Conservation (phyloP, 2,113 vertebrate species). For the Cairina moschata region DNA sequence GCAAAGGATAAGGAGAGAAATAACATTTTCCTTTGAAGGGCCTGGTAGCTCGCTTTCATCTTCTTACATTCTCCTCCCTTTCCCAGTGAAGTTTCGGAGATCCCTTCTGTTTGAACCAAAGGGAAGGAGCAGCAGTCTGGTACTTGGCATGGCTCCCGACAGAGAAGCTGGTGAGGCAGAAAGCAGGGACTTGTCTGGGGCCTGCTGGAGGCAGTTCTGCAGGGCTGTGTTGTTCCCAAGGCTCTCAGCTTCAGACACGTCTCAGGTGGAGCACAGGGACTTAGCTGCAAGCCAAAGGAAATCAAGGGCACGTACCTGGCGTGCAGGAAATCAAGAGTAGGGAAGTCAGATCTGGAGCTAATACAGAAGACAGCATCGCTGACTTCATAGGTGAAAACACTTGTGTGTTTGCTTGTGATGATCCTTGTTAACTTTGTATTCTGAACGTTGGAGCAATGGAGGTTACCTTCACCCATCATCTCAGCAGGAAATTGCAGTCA, state of each 20-base stretch:
- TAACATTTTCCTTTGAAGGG: not conserved
- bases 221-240: not conserved
- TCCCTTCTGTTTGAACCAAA: not conserved
- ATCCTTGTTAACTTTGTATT: not conserved
- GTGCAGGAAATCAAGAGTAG: not conserved
- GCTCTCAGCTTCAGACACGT: not conserved
- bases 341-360: not conserved
- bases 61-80: not conserved
- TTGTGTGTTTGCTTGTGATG: not conserved
- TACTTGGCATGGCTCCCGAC: not conserved
- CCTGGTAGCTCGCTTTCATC: not conserved
- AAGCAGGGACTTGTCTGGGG: not conserved
- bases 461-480: not conserved
- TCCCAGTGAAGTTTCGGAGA: not conserved
- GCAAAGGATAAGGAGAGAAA: not conserved
- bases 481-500: not conserved
- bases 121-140: not conserved
- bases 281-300: not conserved
- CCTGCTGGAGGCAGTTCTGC: not conserved
- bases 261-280: not conserved
- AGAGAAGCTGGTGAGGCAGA: not conserved
- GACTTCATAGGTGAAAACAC: not conserved
- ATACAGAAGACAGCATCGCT: not conserved
- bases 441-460: not conserved
- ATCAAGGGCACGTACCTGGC: not conserved